phyloP scores from a whole-genome alignment of 2,888 invertebrate genomes.

The Prenolepis imparis region DNA sequence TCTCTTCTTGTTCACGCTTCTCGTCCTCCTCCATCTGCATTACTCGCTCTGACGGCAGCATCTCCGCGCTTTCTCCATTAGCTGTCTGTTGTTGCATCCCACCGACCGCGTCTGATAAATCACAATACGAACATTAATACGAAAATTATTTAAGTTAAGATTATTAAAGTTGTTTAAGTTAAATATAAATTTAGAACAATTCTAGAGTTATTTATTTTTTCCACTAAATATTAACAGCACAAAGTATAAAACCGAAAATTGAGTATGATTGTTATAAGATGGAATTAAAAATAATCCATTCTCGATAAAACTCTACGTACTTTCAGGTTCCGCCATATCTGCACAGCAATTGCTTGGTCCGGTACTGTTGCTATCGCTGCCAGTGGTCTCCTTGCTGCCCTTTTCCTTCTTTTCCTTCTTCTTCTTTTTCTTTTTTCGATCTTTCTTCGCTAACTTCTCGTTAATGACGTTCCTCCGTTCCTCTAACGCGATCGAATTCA shows the following conservation, averaged over 20 bases:
- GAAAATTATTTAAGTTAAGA: background rate
- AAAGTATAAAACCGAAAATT: background rate
- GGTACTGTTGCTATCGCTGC: constrained; percentile 72
- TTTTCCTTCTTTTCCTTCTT: constrained; percentile 88
- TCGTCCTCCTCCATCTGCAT: constrained; percentile 89
- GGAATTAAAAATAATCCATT: background rate
- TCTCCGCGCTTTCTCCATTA: constrained; percentile 81
- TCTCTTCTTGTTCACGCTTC: constrained; percentile 90
- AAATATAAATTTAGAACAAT: background rate
- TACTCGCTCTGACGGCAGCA: constrained; percentile 87
- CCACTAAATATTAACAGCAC: background rate
- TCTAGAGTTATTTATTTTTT: background rate
- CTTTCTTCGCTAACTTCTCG: constrained; percentile 91
- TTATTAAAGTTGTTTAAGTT: background rate
- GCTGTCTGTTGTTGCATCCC: constrained; percentile 79
- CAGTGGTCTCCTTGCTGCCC: constrained; percentile 80
- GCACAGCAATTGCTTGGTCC: constrained; percentile 79
- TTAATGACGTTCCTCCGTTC: constrained; percentile 90
- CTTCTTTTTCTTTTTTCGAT: constrained; percentile 91
- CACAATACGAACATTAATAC: background rate
- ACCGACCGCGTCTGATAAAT: constrained; percentile 71
- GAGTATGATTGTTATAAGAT: background rate
- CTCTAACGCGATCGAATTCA: constrained; percentile 90
- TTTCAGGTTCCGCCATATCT: constrained; percentile 84
- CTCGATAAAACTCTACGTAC: constrained; percentile 64